Conservation (phyloP, 2,888 invertebrate genomes). For the Andrena marginata region DNA sequence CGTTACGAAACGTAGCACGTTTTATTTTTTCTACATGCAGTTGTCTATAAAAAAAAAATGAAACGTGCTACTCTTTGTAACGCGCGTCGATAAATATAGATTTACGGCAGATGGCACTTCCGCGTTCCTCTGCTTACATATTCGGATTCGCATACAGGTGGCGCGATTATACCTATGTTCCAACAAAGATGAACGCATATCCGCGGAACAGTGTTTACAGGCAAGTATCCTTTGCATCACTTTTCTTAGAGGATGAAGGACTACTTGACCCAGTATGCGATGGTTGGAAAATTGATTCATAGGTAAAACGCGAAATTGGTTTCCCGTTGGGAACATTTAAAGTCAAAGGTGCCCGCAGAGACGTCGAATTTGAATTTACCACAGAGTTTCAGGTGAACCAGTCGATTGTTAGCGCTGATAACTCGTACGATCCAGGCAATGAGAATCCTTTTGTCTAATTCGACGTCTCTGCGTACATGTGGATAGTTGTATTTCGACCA, state of each 20-base stretch:
- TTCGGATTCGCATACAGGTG: too few relatives aligned
- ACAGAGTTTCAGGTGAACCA: background rate
- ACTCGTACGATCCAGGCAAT: background rate
- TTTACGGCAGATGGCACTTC: too few relatives aligned
- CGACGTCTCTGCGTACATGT: background rate
- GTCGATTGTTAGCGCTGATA: background rate
- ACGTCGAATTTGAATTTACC: constrained; percentile 32
- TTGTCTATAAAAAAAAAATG: too few relatives aligned
- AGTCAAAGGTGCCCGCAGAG: background rate
- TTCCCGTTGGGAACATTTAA: constrained; percentile 30
- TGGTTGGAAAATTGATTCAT: constrained; percentile 51
- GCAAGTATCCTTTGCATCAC: background rate
- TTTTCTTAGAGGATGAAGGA: constrained; percentile 13
- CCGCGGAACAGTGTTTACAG: background rate
- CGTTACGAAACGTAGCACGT: too few relatives aligned
- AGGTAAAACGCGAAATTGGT: constrained; percentile 54
- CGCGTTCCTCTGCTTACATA: too few relatives aligned
- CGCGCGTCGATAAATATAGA: too few relatives aligned
- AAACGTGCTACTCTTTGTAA: too few relatives aligned
- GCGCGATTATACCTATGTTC: too few relatives aligned
- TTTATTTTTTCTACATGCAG: too few relatives aligned
- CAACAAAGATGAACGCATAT: too few relatives aligned
- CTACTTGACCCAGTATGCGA: constrained; percentile 41
- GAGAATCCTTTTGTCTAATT: constrained; percentile 10
- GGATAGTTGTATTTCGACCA: background rate